phyloP scores from a whole-genome alignment of 1,140 invertebrate genomes.

The Neoseiulus cucumeris region DNA sequence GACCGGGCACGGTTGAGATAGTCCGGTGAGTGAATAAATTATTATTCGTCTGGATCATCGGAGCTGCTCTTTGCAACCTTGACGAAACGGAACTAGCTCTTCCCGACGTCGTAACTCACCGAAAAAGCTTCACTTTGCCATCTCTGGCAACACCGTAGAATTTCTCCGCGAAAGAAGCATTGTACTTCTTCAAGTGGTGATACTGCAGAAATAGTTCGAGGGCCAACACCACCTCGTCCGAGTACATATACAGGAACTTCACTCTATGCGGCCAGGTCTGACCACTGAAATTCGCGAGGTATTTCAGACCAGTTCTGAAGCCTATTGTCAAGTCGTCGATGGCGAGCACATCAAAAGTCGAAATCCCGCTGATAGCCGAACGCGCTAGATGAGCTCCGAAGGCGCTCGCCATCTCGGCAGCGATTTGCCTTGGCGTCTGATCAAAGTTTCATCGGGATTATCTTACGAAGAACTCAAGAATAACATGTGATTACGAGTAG shows the following conservation, averaged over 20 bases:
- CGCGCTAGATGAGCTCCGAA: slow-evolving; percentile 5
- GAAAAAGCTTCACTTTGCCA: background rate
- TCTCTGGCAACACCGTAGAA: slow-evolving; percentile 8
- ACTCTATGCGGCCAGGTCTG: background rate
- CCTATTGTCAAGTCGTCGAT: background rate
- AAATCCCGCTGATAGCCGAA: background rate
- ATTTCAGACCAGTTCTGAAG: background rate
- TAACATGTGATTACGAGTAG: too few species aligned
- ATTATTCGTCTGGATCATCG: too few species aligned
- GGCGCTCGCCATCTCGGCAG: background rate
- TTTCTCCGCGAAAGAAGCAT: background rate
- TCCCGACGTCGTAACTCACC: background rate
- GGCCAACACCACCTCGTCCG: background rate
- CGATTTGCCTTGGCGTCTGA: too few species aligned
- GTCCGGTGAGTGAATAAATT: too few species aligned
- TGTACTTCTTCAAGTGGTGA: slow-evolving; percentile 5
- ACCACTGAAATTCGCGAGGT: background rate
- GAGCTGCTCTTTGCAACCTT: too few species aligned
- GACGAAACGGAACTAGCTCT: too few species aligned
- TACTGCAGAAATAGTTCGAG: background rate
- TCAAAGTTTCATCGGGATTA: too few species aligned
- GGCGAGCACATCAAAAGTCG: background rate
- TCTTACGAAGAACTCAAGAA: too few species aligned
- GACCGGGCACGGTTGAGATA: too few species aligned
- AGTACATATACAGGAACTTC: background rate